Conservation (phyloP, 2,797 vertebrate genomes). For the Oreonectes daqikongensis region DNA sequence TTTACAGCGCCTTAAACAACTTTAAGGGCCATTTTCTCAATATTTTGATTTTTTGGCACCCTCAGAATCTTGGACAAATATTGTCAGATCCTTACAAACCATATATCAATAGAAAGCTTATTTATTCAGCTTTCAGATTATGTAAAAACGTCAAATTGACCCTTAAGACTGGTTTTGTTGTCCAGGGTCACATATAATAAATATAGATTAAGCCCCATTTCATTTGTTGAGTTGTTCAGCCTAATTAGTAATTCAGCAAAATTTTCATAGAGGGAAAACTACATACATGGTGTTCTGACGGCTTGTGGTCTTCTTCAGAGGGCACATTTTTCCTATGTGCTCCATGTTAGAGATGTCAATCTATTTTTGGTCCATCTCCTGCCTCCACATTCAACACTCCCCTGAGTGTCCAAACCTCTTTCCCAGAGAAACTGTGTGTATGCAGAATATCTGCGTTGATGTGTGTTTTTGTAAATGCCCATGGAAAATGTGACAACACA, state of each 20-base stretch:
- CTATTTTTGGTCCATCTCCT: slow-evolving; percentile 72
- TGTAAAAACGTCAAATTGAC: no score
- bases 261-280: background rate
- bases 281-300: slow-evolving; percentile 20
- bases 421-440: slow-evolving; percentile 69
- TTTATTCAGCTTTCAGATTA: no score
- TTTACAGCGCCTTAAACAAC: no score
- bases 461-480: slow-evolving; percentile 3
- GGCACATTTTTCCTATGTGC: slow-evolving; percentile 65
- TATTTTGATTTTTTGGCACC: no score
- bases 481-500: background rate
- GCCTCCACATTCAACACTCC: slow-evolving; percentile 69
- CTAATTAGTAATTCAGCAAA: background rate
- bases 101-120: no score
- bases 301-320: slow-evolving; percentile 54
- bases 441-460: slow-evolving; percentile 22
- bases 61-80: no score
- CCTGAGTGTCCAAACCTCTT: slow-evolving; percentile 68
- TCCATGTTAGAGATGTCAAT: slow-evolving; percentile 60
- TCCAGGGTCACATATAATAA: no score
- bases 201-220: background rate
- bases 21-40: no score
- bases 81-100: no score
- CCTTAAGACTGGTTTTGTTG: no score
- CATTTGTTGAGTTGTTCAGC: background rate